Conservation (phyloP, 1,140 invertebrate species). For the Rhopalosiphum padi region DNA sequence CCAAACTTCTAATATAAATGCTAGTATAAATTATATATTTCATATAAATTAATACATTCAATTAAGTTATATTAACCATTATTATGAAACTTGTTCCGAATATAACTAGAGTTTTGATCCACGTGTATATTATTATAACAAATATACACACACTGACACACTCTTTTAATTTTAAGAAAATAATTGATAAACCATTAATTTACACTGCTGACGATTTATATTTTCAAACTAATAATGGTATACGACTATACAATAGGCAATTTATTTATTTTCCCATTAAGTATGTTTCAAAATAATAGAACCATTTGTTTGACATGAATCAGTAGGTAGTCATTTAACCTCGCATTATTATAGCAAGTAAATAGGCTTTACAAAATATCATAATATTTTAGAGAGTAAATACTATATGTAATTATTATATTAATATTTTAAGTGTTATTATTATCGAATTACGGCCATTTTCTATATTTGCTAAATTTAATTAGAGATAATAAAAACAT, state of each 20-base stretch:
- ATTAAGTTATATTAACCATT: neutral
- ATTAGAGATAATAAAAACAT: no score
- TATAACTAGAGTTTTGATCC: neutral
- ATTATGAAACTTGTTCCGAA: neutral
- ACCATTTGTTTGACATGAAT: neutral
- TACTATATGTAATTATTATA: neutral
- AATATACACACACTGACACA: neutral
- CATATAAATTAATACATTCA: neutral
- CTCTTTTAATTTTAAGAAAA: neutral
- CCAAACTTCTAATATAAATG: neutral
- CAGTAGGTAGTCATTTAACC: neutral
- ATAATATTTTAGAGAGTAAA: neutral
- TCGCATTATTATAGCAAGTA: neutral
- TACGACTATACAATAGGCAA: neutral
- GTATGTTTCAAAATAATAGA: neutral
- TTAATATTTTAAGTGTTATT: neutral
- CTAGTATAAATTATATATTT: neutral
- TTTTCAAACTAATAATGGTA: neutral
- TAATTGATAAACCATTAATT: neutral
- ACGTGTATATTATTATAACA: neutral
- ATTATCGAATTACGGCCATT: neutral
- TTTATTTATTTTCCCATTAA: neutral
- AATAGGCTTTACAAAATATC: neutral
- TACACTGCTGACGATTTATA: neutral
- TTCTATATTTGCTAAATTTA: neutral